Evolutionary conservation across 2,888 invertebrate genomes (phyloP).

Genomic region (Eupeodes luniger): DNA sequence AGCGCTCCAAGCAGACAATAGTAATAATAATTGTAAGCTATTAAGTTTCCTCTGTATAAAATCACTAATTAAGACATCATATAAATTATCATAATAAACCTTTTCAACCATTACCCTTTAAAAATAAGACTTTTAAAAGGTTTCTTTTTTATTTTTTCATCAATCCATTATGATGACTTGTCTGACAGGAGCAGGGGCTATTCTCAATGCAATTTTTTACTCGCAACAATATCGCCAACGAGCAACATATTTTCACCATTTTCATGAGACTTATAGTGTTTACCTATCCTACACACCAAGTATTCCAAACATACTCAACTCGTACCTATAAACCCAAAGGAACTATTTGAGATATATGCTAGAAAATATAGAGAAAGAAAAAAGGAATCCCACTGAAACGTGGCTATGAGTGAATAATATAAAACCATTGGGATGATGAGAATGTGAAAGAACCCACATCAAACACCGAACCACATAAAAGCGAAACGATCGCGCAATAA

Average conservation of each 20-base stretch:
- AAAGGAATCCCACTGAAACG: neutral
- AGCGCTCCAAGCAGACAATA: neutral
- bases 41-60: neutral
- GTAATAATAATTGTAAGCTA: neutral
- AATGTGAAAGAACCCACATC: constrained; percentile 62
- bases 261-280: neutral
- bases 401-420: constrained; percentile 1
- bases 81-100: constrained; percentile 3
- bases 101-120: neutral
- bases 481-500: constrained; percentile 72
- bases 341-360: neutral
- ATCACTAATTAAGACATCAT: constrained; percentile 32
- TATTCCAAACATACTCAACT: too few relatives aligned
- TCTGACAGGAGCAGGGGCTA: neutral
- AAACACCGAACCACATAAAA: constrained; percentile 74
- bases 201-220: neutral
- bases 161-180: neutral
- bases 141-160: neutral
- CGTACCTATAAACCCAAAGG: neutral
- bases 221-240: constrained; percentile 55
- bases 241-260: constrained; percentile 53
- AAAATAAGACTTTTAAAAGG: neutral
- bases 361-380: neutral
- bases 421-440: constrained; percentile 36
- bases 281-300: neutral